Base-by-base conservation (phyloP, 1,140 invertebrate species). In the Sarcophaga peregrina region DNA sequence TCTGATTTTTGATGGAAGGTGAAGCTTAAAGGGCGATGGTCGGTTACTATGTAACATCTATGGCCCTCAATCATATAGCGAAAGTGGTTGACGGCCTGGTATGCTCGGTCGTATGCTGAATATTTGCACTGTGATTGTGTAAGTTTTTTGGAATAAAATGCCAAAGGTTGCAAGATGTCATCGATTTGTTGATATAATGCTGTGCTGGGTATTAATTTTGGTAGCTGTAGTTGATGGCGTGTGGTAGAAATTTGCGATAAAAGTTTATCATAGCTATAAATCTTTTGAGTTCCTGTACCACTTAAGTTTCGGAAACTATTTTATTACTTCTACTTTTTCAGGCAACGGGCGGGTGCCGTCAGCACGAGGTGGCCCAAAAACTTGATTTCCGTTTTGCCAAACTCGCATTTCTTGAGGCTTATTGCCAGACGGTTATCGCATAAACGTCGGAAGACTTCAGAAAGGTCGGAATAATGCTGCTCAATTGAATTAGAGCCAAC, bases 11-110 rank as follows among this genome's bases (percentile, higher is more conserved):
- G 62, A 8, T 37, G 2, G 68, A 90, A 89, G 0, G 86, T 86
- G 76, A 85, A 89, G 13, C 84, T 87, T 2, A 91, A 84, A 3
- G 91, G 91, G 81, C 90, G 91, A 72, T 92, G 91, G 76, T 92
- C 90, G 0, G 90, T 91, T 54, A 84, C 88, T 5, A 91, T 85
- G 5, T 83, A 84, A 37, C 91, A 88, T 0, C 78, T 46, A 25
- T 86, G 58, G 8, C 86, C 87, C 85, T 91, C 88, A 9, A 91
- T 15, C 82, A 86, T 81, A 20, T 87, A 85, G 15, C 80, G 46
- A 80, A 91, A 91, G 84, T 90, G 84, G 46, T 84, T 83, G 8
- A 91, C 82, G 9, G 86, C 85, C 50, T 81, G 47, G 82, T 87
- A 5, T 91, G 83, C 82, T 92, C 89, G 62, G 80, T 91, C 90